These are phyloP conservation scores for Antheraea pernyi DNA, from an alignment of 1,140 invertebrate genomes.

Conservation along the genomic window DNA sequence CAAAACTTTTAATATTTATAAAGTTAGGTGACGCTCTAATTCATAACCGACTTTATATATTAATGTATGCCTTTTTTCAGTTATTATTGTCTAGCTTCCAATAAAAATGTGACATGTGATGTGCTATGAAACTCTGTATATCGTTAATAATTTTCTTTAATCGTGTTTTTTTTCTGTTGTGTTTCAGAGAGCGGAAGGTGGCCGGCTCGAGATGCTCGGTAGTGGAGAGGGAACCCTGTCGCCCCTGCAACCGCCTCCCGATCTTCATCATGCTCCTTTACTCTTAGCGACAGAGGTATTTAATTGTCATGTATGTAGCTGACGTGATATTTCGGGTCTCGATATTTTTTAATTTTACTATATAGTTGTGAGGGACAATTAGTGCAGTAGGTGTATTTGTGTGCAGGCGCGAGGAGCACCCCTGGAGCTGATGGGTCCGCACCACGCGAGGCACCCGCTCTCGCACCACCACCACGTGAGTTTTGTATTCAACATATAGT, in stretches of 20 bases:
- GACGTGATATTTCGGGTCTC: no score
- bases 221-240: slow-evolving; percentile 54
- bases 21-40: no score
- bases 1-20: no score
- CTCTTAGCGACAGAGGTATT: slow-evolving; percentile 55
- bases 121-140: no score
- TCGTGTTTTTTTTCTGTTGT: background rate
- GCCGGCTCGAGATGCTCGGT: slow-evolving; percentile 53
- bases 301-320: no score
- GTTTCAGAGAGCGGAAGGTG: slow-evolving; percentile 52
- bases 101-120: no score
- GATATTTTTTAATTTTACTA: no score
- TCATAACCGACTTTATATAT: no score
- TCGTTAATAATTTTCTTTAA: background rate
- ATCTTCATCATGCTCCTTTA: slow-evolving; percentile 61
- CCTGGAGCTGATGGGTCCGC: slow-evolving; percentile 58
- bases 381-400: background rate
- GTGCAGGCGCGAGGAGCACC: slow-evolving; percentile 50
- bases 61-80: no score
- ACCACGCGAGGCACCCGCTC: slow-evolving; percentile 59
- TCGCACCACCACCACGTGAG: slow-evolving; percentile 64
- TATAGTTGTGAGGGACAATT: no score
- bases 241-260: slow-evolving; percentile 51
- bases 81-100: no score
- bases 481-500: slow-evolving; percentile 6